Evolutionary conservation across 2,113 vertebrate species (phyloP).

Genomic region (Ptychochromis oligacanthus): DNA sequence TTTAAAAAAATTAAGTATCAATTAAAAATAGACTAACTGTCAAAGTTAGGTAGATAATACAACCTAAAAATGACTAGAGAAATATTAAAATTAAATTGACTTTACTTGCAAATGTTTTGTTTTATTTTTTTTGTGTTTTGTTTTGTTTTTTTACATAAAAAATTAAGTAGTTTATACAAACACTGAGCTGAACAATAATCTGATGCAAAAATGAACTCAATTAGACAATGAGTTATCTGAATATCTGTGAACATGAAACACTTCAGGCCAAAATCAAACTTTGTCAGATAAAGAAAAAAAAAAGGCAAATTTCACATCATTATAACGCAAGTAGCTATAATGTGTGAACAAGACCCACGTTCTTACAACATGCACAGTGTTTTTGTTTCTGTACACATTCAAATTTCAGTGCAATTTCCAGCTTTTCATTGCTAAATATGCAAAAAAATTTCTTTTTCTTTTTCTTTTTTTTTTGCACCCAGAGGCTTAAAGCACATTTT

Average conservation of each 20-base stretch:
- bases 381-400: conserved; percentile 15
- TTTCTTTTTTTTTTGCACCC: conserved; percentile 37
- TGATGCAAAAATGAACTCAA: neutral
- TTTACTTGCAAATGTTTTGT: neutral
- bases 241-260: neutral
- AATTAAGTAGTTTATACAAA: neutral
- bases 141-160: neutral
- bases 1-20: neutral
- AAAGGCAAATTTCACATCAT: neutral
- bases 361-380: neutral
- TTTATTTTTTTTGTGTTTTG: no score
- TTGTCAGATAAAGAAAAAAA: neutral
- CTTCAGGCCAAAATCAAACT: neutral
- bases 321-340: neutral
- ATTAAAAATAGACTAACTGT: no score
- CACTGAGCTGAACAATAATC: neutral
- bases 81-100: neutral
- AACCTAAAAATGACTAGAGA: neutral
- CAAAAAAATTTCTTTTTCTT: conserved; percentile 20
- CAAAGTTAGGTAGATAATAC: neutral
- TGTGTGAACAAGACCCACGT: neutral
- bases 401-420: conserved; percentile 8
- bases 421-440: conserved; percentile 60
- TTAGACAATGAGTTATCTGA: neutral
- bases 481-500: conserved; percentile 68